Evolutionary conservation across 2,888 invertebrate genomes (phyloP).

Genomic region (Apodemia hepburni): DNA sequence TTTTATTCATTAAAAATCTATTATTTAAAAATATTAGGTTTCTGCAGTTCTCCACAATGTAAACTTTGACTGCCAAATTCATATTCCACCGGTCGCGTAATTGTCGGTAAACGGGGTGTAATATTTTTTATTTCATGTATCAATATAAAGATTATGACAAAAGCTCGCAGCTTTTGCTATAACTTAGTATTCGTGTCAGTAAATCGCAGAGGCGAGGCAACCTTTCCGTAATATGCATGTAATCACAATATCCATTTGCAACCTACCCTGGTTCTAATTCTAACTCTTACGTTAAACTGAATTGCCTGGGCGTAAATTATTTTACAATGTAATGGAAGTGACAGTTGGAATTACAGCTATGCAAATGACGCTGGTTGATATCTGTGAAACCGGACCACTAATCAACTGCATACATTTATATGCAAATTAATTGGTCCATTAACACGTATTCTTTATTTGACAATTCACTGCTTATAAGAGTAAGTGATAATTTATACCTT

Average conservation of each 20-base stretch:
- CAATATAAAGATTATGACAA: too few species aligned
- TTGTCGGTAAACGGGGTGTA: too few species aligned
- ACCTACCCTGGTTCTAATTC: neutral
- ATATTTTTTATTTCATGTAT: too few species aligned
- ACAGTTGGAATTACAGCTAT: constrained; percentile 1
- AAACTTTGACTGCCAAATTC: too few species aligned
- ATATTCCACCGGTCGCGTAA: too few species aligned
- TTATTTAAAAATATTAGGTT: too few species aligned
- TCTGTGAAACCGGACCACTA: neutral
- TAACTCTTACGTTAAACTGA: neutral
- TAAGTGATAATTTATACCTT: too few species aligned
- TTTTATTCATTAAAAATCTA: too few species aligned
- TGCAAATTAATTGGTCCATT: neutral
- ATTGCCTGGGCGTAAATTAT: constrained; percentile 1
- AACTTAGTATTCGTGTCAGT: neutral
- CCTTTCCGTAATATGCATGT: constrained; percentile 1
- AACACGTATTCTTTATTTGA: too few species aligned
- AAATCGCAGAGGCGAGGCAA: neutral
- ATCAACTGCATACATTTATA: neutral
- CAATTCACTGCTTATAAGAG: too few species aligned
- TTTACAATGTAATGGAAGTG: constrained; percentile 7
- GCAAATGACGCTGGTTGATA: neutral
- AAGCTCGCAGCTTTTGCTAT: neutral
- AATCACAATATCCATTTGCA: constrained; percentile 1
- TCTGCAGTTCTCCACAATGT: too few species aligned